Base-by-base conservation (phyloP, 2,888 invertebrate species). In the Leptinotarsa juncta region DNA sequence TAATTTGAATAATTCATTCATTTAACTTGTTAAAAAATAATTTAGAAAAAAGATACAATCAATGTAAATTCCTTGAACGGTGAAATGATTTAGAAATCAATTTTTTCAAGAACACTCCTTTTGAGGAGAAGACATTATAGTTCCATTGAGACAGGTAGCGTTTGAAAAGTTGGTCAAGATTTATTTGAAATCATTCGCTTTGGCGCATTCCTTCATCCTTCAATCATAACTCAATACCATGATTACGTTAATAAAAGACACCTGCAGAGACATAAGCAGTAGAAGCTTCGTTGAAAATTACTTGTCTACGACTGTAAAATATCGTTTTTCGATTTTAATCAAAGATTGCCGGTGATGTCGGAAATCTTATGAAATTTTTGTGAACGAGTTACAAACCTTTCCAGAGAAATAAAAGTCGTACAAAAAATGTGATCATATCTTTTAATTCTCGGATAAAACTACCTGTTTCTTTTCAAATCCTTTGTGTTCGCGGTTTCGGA, bases 211-310 rank as follows among this genome's bases (percentile, higher is more conserved):
- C 53, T 53, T 53, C 5, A 18, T 16, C 16, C 10, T 53, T 16
- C 53, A 16, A 53, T 53, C 4, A 53, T 53, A 53, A 53, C 53
- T 51, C n/a, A 32, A 51, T 16, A n/a, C 53, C n/a, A 18, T 53
- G 16, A 53, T 53, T 53, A 48, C 48, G 67, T 26, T 67, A 55
- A 75, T 75, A 72, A 75, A 75, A 75, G 75, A 72, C 75, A 72
- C 72, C 72, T 70, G 72, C 75, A 72, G 72, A n/a, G 67, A 55
- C 66, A 60, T 66, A 16, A 50, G 26, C 57, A 18, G 50, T 57
- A 16, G 48, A 57, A 67, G 70, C 57, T 49, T 7, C 7, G 32
- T 32, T 32, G 32, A 32, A 7, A 32, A 32, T 7, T 32, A 32
- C 66, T 72, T 65, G 60, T 57, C 20, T 20, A 18, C 14, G 57